These are phyloP conservation scores for Petrophora chlorosata DNA, from an alignment of 2,888 invertebrate genomes.

Conservation along the genomic window DNA sequence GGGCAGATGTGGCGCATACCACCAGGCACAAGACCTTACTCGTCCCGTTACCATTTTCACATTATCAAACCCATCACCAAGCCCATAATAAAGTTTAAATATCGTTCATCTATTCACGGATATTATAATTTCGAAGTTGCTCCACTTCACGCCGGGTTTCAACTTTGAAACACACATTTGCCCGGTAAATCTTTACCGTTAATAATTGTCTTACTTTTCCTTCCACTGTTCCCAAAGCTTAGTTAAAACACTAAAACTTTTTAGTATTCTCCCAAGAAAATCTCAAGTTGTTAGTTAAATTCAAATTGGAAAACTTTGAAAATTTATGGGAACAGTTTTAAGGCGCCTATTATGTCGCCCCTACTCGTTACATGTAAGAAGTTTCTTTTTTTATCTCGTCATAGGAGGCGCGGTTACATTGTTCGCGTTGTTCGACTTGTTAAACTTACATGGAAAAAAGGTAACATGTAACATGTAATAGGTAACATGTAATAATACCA, in stretches of 20 bases:
- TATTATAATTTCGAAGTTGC: conserved; percentile 22
- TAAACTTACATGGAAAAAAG: neutral
- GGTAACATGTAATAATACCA: too few relatives aligned
- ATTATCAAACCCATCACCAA: neutral
- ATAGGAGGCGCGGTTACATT: neutral
- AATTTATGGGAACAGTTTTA: conserved; percentile 77
- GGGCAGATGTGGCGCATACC: too few relatives aligned
- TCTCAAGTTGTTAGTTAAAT: conserved; percentile 78
- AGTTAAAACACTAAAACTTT: conserved; percentile 69
- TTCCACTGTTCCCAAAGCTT: conserved; percentile 50
- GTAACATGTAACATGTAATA: too few relatives aligned
- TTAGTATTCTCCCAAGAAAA: conserved; percentile 68
- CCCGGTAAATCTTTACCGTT: conserved; percentile 50
- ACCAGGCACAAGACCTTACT: too few relatives aligned
- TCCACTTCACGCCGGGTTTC: conserved; percentile 33
- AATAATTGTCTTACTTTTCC: conserved; percentile 54
- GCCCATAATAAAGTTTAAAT: conserved; percentile 12
- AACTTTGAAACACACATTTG: conserved; percentile 45
- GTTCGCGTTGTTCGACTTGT: conserved; percentile 1
- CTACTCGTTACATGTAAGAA: conserved; percentile 54
- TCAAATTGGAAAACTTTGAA: conserved; percentile 78
- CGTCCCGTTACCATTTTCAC: too few relatives aligned
- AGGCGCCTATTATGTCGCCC: conserved; percentile 69
- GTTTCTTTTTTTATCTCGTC: conserved; percentile 10
- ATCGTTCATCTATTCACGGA: conserved; percentile 12